phyloP scores from a whole-genome alignment of 2,888 invertebrate species.

The Argyresthia goedartella region DNA sequence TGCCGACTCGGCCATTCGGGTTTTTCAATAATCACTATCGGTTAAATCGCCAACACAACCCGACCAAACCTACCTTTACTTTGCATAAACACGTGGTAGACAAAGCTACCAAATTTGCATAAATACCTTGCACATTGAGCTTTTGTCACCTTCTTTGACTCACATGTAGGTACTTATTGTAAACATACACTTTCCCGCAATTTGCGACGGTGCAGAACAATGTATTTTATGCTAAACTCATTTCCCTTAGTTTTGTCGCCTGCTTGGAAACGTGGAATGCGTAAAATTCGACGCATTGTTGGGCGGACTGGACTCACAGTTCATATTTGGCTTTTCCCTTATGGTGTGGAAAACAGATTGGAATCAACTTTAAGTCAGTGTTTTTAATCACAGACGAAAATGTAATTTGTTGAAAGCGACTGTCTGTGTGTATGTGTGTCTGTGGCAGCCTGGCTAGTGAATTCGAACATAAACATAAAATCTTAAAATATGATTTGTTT shows the following conservation, averaged over 20 bases:
- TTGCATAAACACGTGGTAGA: neutral
- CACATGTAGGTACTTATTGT: neutral
- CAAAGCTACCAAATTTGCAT: neutral
- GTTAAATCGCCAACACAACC: neutral
- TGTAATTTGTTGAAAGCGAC: too few species aligned
- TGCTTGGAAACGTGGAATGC: neutral
- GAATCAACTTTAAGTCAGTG: too few species aligned
- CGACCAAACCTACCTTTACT: neutral
- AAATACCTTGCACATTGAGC: neutral
- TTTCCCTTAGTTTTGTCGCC: neutral
- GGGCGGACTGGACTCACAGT: neutral
- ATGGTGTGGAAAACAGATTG: too few species aligned
- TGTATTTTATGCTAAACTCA: neutral
- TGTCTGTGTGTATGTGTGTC: too few species aligned
- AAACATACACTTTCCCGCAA: neutral
- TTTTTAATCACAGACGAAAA: too few species aligned
- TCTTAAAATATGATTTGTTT: too few species aligned
- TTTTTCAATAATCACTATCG: neutral
- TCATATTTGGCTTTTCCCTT: too few species aligned
- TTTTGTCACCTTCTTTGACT: neutral
- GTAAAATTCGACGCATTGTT: neutral
- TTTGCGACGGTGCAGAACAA: conserved; percentile 1
- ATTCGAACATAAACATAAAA: too few species aligned
- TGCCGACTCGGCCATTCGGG: too few species aligned
- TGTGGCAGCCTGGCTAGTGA: too few species aligned